Percentiles rank a stretch among this genome's conserved stretches.
Evolutionary conservation across 2,888 invertebrate species (phyloP).

Genomic region (Microdon myrmicae): DNA sequence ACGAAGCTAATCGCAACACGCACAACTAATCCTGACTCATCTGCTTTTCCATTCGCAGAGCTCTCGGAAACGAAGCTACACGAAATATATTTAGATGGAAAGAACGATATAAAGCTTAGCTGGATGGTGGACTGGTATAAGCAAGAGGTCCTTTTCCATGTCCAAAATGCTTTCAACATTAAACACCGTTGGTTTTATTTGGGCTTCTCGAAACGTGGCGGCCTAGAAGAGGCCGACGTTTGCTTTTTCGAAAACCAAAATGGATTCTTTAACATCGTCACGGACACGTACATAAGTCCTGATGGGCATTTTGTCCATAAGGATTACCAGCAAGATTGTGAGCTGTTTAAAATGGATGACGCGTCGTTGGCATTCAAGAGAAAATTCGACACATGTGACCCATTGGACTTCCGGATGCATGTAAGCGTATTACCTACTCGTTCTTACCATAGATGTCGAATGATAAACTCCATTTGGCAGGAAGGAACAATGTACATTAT

Average conservation of each 20-base stretch:
- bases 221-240: constrained; percentile 78
- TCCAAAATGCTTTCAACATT: constrained; percentile 66
- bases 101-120: constrained; percentile 66
- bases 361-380: constrained; percentile 80
- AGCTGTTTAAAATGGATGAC: constrained; percentile 69
- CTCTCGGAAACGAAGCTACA: constrained; percentile 65
- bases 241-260: constrained; percentile 79
- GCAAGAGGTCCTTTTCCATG: constrained; percentile 66
- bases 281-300: constrained; percentile 80
- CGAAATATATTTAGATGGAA: constrained; percentile 62
- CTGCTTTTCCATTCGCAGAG: too few relatives aligned
- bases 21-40: too few relatives aligned
- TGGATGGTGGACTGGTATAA: constrained; percentile 68
- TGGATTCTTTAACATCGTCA: constrained; percentile 65
- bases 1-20: constrained; percentile 21
- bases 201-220: constrained; percentile 87
- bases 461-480: constrained; percentile 65
- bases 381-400: constrained; percentile 87
- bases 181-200: constrained; percentile 80
- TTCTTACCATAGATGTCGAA: neutral
- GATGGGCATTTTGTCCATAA: constrained; percentile 73
- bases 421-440: constrained; percentile 56
- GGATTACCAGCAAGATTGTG: constrained; percentile 82
- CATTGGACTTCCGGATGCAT: constrained; percentile 69
- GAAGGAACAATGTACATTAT: constrained; percentile 90